Conservation (phyloP, 2,113 vertebrate genomes). For the Todiramphus saurophagus region DNA sequence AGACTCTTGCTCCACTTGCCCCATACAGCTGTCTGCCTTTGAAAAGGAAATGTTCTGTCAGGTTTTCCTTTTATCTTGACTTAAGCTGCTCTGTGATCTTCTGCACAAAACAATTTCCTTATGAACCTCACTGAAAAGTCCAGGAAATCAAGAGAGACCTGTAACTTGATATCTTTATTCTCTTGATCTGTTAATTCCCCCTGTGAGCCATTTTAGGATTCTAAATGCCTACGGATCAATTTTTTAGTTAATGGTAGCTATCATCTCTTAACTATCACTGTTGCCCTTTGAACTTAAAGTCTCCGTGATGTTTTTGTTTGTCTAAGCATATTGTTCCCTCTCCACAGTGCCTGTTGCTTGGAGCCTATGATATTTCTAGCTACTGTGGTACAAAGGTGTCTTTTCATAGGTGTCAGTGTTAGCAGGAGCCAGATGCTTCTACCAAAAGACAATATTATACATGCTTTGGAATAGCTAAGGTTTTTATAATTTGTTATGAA, state of each 20-base stretch:
- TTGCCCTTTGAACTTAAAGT: background rate
- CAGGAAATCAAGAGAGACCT: background rate
- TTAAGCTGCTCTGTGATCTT: constrained; percentile 26
- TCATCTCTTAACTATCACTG: background rate
- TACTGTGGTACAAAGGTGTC: background rate
- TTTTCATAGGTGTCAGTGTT: background rate
- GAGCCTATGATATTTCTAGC: background rate
- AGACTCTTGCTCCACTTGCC: background rate
- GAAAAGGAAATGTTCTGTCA: constrained; percentile 11
- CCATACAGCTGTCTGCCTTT: background rate
- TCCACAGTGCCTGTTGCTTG: background rate
- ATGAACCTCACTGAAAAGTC: background rate
- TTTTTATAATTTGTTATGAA: background rate
- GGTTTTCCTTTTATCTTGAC: background rate
- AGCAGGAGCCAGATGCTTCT: background rate
- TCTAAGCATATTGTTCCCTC: background rate
- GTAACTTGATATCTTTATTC: background rate
- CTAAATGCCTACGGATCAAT: background rate
- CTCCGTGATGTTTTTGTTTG: background rate
- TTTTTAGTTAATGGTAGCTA: background rate
- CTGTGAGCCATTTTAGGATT: background rate
- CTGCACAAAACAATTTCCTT: constrained; percentile 7
- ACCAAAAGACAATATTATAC: background rate
- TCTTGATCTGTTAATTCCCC: background rate
- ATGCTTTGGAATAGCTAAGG: background rate